Evolutionary conservation across 2,797 vertebrate species (phyloP), one percentile per base, ranked within the genome.

Genomic region (Megalops cyprinoides): DNA sequence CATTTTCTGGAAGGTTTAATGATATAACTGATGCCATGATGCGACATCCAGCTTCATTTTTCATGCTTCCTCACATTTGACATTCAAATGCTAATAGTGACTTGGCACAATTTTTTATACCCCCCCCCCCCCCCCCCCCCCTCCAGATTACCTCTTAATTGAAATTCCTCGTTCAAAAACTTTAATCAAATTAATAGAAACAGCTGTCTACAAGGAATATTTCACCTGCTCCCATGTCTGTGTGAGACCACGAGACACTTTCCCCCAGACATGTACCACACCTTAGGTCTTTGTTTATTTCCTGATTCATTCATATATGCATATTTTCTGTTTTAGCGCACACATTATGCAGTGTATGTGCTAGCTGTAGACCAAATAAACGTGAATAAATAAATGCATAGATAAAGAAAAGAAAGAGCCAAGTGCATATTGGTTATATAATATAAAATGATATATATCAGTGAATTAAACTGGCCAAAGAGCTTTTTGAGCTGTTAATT

Each of bases 21-120:
- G 39, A 8, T 20, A 23, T 6, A 71, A 39, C 67, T 71, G 10
- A 71, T 23, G 67, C 42, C 67, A 71, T 58, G 60, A 80, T 42
- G 71, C 84, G 83, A 83, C 82, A 84, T 55, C 67, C 71, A 62
- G 34, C 73, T 75, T 25, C 3, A 84, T 79, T 67, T 44, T 53
- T 79, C 79, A 55, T 39, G 15, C 42, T 75, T 79, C 53, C 60
- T 58, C 39, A 82, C 71, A 55, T 71, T 56, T 79, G 77, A 58
- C 77, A 78, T 83, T 81, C 44, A 53, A 79, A 79, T 79, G 78
- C 67, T 67, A 74, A 79, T 65, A 46, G 71, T 74, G 39, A 75
- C 53, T 80, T 37, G 69, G 56, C 71, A 76, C 20, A 76, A 31
- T 46, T 62, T 80, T 34, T 81, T 74, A 62, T 73, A 73, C 79